Conservation (phyloP, 2,888 invertebrate genomes). For the Terebella lapidaria region DNA sequence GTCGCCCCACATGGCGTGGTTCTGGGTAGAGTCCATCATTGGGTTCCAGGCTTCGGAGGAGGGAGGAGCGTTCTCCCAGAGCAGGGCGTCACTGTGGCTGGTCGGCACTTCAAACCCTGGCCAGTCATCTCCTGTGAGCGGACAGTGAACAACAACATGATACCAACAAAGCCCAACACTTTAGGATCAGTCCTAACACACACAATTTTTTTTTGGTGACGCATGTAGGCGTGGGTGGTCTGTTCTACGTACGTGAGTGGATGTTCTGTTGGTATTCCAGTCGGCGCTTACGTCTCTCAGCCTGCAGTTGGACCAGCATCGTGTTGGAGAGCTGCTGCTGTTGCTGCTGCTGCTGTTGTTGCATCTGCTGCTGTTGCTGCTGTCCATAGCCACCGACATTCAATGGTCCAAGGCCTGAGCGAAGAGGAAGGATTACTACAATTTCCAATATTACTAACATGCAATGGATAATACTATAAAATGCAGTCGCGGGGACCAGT, state of each 20-base stretch:
- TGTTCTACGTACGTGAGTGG: not conserved
- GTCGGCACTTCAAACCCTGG: constrained; percentile 47
- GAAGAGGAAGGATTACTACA: too few relatives aligned
- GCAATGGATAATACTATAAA: too few relatives aligned
- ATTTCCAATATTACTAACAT: too few relatives aligned
- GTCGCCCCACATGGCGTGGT: not conserved
- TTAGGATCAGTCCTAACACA: not conserved
- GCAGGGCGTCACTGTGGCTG: constrained; percentile 32
- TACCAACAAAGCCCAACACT: not conserved
- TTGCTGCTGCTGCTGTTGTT: not conserved
- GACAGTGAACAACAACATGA: too few relatives aligned
- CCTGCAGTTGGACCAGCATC: constrained; percentile 33
- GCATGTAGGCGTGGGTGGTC: not conserved
- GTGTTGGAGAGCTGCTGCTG: not conserved
- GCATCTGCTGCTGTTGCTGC: not conserved
- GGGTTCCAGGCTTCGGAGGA: constrained; percentile 19
- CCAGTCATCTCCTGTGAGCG: constrained; percentile 34
- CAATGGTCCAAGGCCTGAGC: not conserved
- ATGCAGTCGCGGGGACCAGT: too few relatives aligned
- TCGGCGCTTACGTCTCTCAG: constrained; percentile 38
- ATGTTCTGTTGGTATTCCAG: constrained; percentile 37
- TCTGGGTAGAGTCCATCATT: not conserved
- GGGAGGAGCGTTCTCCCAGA: constrained; percentile 43
- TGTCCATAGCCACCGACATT: not conserved
- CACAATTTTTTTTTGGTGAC: not conserved